These are phyloP conservation scores for Belonocnema kinseyi DNA, from an alignment of 1,140 invertebrate species.

Conservation along the genomic window DNA sequence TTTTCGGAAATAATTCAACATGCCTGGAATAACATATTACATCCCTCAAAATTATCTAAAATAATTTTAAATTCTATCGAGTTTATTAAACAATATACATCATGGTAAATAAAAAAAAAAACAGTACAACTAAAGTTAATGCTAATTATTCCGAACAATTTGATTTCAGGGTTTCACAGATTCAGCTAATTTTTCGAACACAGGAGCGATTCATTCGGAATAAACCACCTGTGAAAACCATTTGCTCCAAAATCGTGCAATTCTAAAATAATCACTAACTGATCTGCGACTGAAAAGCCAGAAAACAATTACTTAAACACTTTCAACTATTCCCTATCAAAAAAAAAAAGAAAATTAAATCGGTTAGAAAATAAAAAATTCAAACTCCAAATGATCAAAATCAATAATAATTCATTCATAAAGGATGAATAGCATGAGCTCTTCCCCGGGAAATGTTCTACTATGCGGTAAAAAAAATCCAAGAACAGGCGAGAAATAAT, in stretches of 20 bases:
- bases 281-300: too few species aligned
- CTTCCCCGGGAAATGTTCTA: not conserved
- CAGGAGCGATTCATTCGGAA: not conserved
- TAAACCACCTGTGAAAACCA: constrained; percentile 7
- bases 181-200: not conserved
- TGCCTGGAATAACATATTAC: too few species aligned
- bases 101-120: too few species aligned
- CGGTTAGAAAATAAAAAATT: not conserved
- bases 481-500: constrained; percentile 14
- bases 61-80: too few species aligned
- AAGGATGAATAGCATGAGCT: not conserved
- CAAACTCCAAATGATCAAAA: not conserved
- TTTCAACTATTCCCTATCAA: too few species aligned
- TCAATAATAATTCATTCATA: not conserved
- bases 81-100: too few species aligned
- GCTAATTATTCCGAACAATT: not conserved
- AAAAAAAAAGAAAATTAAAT: not conserved
- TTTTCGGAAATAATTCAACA: too few species aligned
- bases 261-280: not conserved
- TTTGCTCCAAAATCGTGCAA: not conserved
- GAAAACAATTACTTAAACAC: too few species aligned
- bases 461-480: constrained; percentile 12
- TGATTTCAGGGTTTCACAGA: not conserved
- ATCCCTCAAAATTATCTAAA: too few species aligned
- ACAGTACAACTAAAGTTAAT: not conserved